Base-by-base conservation (phyloP, 2,888 invertebrate genomes). In the Folsomia candida region DNA sequence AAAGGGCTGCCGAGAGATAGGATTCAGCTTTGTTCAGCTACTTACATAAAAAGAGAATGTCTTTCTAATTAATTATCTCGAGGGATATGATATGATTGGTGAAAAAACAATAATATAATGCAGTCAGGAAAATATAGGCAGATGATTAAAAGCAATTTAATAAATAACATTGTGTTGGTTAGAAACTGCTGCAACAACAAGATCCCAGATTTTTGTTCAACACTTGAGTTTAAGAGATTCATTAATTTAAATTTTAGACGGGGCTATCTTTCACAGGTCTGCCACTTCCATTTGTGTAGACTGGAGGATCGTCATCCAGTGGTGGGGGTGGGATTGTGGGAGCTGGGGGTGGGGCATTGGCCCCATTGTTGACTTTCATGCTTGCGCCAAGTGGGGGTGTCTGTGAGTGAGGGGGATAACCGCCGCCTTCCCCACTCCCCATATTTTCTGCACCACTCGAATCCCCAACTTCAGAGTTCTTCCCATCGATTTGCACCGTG, bases 231-330 rank as follows among this genome's bases (percentile, higher is more conserved):
- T n/a, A n/a, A n/a, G n/a, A n/a, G n/a, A n/a, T n/a, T n/a, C n/a
- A n/a, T n/a, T n/a, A n/a, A n/a, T n/a, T n/a, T n/a, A n/a, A 67
- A 28, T 27, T 65, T 75, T 78, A 79, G 63, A 79, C 79, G 70
- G 79, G 79, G 74, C 78, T 78, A 71, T 79, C 79, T 73, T 79
- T 79, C 54, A 78, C 77, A 27, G 76, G 74, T 75, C 78, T 74
- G 72, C 78, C 77, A 69, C 78, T 77, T 57, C 75, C 75, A 70
- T 75, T 76, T 62, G 75, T 69, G 66, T 75, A 77, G 59, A 60
- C 67, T 26, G 71, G 69, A 51, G 69, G 67, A 11, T 77, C 74
- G 65, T 78, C 78, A 60, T 78, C 78, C 51, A 75, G 72, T 51
- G 75, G 74, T 59, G 79, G 79, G 62, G 79, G 79, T 51, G 78